Evolutionary conservation across 2,888 invertebrate genomes (phyloP).

Genomic region (Norana najaformis): DNA sequence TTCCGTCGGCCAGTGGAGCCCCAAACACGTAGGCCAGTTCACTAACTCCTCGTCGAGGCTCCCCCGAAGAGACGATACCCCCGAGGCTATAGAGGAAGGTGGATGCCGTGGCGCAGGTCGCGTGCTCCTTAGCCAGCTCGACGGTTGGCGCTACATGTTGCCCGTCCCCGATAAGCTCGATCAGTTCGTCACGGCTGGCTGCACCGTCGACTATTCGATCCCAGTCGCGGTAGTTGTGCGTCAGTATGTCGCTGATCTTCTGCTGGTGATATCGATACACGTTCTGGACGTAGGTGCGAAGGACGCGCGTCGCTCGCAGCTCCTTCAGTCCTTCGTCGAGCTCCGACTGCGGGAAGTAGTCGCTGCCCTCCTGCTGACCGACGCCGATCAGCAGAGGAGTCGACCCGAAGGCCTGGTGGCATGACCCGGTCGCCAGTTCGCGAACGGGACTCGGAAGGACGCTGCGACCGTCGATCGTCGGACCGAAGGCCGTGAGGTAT

Average conservation of each 20-base stretch:
- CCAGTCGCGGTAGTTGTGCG: constrained; percentile 94
- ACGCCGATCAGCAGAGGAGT: constrained; percentile 53
- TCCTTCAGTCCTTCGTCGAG: constrained; percentile 91
- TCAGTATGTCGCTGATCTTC: constrained; percentile 90
- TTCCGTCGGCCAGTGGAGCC: constrained; percentile 56
- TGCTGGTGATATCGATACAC: constrained; percentile 92
- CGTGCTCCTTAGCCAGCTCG: constrained; percentile 85
- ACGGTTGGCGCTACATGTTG: constrained; percentile 83
- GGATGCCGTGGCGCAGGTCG: constrained; percentile 66
- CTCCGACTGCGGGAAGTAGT: constrained; percentile 79
- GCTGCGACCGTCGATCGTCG: constrained; percentile 46
- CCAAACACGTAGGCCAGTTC: constrained; percentile 60
- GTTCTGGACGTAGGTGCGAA: constrained; percentile 83
- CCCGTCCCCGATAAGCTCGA: constrained; percentile 69
- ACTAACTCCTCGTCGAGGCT: background rate
- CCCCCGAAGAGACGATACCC: background rate
- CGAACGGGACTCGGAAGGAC: constrained; percentile 38
- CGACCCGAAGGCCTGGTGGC: constrained; percentile 22
- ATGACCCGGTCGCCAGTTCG: constrained; percentile 27
- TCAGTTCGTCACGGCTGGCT: constrained; percentile 80
- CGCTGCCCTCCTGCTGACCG: constrained; percentile 72
- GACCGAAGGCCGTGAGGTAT: constrained; percentile 58
- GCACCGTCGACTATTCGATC: constrained; percentile 70
- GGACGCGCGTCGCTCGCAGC: constrained; percentile 83
- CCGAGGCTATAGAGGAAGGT: constrained; percentile 66